Percentiles rank a stretch among this genome's conserved stretches.
Conservation (phyloP, 2,888 invertebrate genomes). For the Gisinianus flammeolus region DNA sequence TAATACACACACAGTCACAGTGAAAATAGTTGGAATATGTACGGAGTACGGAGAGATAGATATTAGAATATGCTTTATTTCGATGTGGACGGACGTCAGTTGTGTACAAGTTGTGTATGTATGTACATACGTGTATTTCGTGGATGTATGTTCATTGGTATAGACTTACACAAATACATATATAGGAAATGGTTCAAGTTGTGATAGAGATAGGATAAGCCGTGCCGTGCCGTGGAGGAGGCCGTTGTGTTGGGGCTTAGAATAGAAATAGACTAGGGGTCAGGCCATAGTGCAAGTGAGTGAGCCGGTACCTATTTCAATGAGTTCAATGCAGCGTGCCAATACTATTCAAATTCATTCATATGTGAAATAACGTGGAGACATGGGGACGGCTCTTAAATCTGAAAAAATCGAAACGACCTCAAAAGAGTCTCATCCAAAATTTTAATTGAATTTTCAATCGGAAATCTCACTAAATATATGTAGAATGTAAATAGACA, state of each 20-base stretch:
- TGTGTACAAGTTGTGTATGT: no score
- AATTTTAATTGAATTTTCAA: slow-evolving; percentile 59
- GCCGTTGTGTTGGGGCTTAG: slow-evolving; percentile 16
- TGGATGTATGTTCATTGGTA: no score
- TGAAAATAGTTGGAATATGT: neutral
- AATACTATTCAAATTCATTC: slow-evolving; percentile 70
- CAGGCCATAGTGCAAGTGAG: slow-evolving; percentile 50
- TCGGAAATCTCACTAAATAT: slow-evolving; percentile 40
- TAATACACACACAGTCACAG: neutral
- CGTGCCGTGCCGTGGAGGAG: slow-evolving; percentile 36
- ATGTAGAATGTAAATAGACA: neutral
- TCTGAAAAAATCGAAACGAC: slow-evolving; percentile 48
- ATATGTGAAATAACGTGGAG: slow-evolving; percentile 70
- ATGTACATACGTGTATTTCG: no score
- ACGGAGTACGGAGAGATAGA: no score
- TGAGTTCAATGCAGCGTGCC: slow-evolving; percentile 71
- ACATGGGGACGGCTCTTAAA: slow-evolving; percentile 48
- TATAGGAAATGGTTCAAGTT: no score
- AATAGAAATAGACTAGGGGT: slow-evolving; percentile 36
- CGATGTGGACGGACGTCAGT: neutral
- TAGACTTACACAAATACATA: no score
- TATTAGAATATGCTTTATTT: no score
- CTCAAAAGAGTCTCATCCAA: slow-evolving; percentile 47
- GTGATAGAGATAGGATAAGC: slow-evolving; percentile 12
- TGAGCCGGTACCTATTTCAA: slow-evolving; percentile 61